Conservation (phyloP, 1,140 invertebrate genomes). For the Rhynchophorus ferrugineus region DNA sequence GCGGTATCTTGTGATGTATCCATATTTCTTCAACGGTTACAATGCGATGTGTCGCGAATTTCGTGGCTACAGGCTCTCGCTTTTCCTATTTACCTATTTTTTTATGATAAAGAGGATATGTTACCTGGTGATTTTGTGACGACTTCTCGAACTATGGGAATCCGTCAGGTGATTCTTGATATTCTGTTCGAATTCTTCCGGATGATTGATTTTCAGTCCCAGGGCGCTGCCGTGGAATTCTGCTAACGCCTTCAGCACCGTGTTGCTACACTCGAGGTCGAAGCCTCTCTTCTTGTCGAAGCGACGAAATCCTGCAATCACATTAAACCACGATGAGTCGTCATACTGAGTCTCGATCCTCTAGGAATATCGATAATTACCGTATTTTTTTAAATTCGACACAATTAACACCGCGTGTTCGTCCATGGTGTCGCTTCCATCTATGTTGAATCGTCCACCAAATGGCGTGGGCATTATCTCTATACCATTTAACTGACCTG, state of each 20-base stretch:
- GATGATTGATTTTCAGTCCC: not conserved
- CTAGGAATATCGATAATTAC: too few relatives aligned
- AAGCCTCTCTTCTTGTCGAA: not conserved
- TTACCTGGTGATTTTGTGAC: not conserved
- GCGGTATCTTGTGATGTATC: too few relatives aligned
- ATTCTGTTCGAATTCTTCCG: conserved; percentile 3
- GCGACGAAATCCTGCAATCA: conserved; percentile 3
- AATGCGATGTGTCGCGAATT: too few relatives aligned
- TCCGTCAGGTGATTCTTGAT: conserved; percentile 1
- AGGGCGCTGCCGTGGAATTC: conserved; percentile 46
- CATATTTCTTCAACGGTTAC: too few relatives aligned
- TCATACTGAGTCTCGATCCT: too few relatives aligned
- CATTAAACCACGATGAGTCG: too few relatives aligned
- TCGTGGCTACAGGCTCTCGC: too few relatives aligned
- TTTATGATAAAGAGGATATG: too few relatives aligned
- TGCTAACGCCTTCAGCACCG: conserved; percentile 34
- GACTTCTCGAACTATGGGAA: not conserved
- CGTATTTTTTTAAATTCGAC: conserved; percentile 3
- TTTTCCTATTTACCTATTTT: too few relatives aligned
- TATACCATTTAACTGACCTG: too few relatives aligned
- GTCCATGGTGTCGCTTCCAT: not conserved
- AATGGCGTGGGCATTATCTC: not conserved
- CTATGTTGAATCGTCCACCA: conserved; percentile 4
- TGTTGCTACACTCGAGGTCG: not conserved
- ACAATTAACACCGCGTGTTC: conserved; percentile 6